phyloP scores from a whole-genome alignment of 2,888 invertebrate species.

The Bellardia bayeri region DNA sequence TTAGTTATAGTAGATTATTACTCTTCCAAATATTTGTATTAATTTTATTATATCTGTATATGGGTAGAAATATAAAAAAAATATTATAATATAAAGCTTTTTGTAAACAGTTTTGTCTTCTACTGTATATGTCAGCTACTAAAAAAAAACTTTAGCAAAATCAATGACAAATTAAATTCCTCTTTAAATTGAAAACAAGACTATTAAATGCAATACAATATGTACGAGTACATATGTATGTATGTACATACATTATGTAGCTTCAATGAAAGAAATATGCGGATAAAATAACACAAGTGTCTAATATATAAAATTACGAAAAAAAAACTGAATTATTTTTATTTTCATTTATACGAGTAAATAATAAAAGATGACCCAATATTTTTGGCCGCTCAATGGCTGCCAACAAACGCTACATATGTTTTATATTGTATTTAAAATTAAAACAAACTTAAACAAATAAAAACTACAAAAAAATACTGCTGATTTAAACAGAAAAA shows the following conservation, averaged over 20 bases:
- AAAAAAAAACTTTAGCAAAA: constrained; percentile 19
- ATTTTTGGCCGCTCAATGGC: constrained; percentile 35
- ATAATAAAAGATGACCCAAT: constrained; percentile 65
- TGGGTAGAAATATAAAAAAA: too few species aligned
- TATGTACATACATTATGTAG: too few species aligned
- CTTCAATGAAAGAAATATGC: constrained; percentile 35
- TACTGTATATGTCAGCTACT: too few species aligned
- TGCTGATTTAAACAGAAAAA: constrained; percentile 71
- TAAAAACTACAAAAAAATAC: constrained; percentile 50
- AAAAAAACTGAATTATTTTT: constrained; percentile 28
- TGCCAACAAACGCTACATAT: constrained; percentile 32
- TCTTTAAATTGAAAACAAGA: constrained; percentile 24
- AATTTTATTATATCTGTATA: too few species aligned
- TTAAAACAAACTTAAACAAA: constrained; percentile 44
- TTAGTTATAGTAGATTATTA: too few species aligned
- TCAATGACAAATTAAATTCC: constrained; percentile 67
- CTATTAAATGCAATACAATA: not conserved
- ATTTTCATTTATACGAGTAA: constrained; percentile 7
- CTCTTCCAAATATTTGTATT: too few species aligned
- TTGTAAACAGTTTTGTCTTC: too few species aligned
- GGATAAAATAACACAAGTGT: constrained; percentile 65
- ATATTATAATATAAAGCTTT: too few species aligned
- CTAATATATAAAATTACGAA: constrained; percentile 68
- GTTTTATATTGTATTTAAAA: constrained; percentile 38
- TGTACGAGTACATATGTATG: too few species aligned